Evolutionary conservation across 2,113 vertebrate genomes (phyloP), one percentile per base, ranked within the genome.

Genomic region (Rhinichthys klamathensis): DNA sequence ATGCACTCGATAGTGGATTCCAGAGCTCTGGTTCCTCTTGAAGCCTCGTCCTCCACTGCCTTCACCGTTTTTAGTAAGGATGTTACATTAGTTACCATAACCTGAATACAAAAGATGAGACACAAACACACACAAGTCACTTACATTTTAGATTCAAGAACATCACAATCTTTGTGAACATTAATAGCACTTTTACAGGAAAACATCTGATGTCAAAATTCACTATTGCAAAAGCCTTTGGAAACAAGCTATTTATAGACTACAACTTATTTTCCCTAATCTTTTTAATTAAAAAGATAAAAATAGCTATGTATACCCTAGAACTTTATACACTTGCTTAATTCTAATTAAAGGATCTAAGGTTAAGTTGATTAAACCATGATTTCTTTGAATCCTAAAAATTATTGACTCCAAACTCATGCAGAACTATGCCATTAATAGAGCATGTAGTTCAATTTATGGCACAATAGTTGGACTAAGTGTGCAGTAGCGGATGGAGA

Each of bases 41-140:
- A 99, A n/a, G 98, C 98, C 93, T 99, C 98, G 61, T 99, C 98
- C 93, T 99, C 98, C 63, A 99, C 98, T 0, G 98, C 98, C 94
- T 99, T 99, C 89, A 99, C 98, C 1, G 98, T 99, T 94, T 99
- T 99, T 89, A 99, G 94, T 84, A 99, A 97, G 0, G 97, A 99
- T 5, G 98, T 99, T 87, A 99, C 98, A 16, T 99, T 99, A 85
- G 98, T 99, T 86, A 99, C 98, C 98, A 99, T 99, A 84, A 99
- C 97, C 98, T 99, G 90, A 90, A 86, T 15, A 83, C 32, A 84
- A 0, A 65, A 9, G 18, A n/a, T 49, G 2, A 83, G 30, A 70
- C 3, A 73, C 9, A 73, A 6, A 70, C 32, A 38, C 18, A 38
- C 18, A 41, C 18, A 32, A 6, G 30, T 16, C 32, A 70, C 11